These are phyloP conservation scores for Pristionchus exspectatus DNA, from an alignment of 2,888 invertebrate genomes.

Conservation along the genomic window DNA sequence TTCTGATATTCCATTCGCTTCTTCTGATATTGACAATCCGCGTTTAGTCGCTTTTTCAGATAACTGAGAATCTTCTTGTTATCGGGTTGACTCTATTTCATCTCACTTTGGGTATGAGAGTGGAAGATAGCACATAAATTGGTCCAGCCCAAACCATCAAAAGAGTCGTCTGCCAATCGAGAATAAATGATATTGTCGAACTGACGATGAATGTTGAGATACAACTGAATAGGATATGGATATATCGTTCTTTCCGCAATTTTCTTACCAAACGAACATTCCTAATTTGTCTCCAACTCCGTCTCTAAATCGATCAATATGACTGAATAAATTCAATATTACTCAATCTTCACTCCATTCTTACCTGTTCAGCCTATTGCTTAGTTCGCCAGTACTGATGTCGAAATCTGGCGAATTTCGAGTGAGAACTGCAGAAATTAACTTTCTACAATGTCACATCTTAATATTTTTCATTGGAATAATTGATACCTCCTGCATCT, in stretches of 20 bases:
- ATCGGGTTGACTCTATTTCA: not conserved
- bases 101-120: conserved; percentile 12
- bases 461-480: not conserved
- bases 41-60: not conserved
- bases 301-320: conserved; percentile 41
- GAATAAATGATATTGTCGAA: not conserved
- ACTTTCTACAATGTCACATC: not conserved
- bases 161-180: conserved; percentile 36
- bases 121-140: not conserved
- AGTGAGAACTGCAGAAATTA: not conserved
- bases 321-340: not conserved
- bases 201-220: conserved; percentile 11
- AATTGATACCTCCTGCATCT: conserved; percentile 16
- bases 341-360: not conserved
- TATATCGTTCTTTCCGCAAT: not conserved
- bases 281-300: conserved; percentile 47
- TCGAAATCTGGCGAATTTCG: not conserved
- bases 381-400: conserved; percentile 25
- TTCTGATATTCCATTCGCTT: conserved; percentile 49
- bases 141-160: conserved; percentile 22
- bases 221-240: not conserved
- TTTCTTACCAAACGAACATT: conserved; percentile 6
- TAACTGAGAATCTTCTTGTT: not conserved
- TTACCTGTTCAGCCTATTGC: conserved; percentile 35
- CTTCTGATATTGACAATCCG: conserved; percentile 1